Base-by-base conservation (phyloP, 2,888 invertebrate species). In the Acanthacorydalis orientalis region DNA sequence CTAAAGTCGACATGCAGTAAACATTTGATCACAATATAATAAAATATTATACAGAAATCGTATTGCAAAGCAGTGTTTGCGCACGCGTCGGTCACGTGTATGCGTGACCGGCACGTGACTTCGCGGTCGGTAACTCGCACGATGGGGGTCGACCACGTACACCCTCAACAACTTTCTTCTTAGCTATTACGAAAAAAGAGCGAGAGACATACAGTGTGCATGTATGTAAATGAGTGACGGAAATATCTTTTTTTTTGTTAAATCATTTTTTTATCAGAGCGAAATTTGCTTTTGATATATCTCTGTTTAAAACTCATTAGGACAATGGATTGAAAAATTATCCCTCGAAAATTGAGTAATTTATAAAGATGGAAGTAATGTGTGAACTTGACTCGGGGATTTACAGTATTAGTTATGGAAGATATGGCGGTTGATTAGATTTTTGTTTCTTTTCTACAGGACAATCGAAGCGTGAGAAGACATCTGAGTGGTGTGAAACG, bases 301-400 rank as follows among this genome's bases (percentile, higher is more conserved):
- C 23, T 23, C 23, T 23, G 15, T 16, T 16, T 42, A 14, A 42
- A 42, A 42, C 42, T 42, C 42, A 42, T 42, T 42, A 42, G 15
- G 42, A 42, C 15, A 42, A 42, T 42, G 16, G 42, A 42, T 42
- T 15, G 42, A 42, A 42, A 42, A 42, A 42, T 42, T 42, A 42
- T 42, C 42, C 42, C 42, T 14, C n/a, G 42, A 42, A 23, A 42
- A 42, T 42, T 42, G 42, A 42, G 41, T 41, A 41, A 41, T 41
- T 41, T 41, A 41, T 41, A 41, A 41, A 42, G 16, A 23, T 11
- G 42, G 11, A 8, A 16, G 31, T 42, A 42, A 42, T 42, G 42
- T 42, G 42, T 14, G 42, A 42, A 42, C 15, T 23, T 16, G 42
- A 42, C 2, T 42, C 42, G 12, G 23, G 42, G 42, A 23, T 14